Percentiles rank a stretch among this genome's conserved stretches.
Conservation (phyloP, 2,113 vertebrate species). For the Pangasianodon gigas region DNA sequence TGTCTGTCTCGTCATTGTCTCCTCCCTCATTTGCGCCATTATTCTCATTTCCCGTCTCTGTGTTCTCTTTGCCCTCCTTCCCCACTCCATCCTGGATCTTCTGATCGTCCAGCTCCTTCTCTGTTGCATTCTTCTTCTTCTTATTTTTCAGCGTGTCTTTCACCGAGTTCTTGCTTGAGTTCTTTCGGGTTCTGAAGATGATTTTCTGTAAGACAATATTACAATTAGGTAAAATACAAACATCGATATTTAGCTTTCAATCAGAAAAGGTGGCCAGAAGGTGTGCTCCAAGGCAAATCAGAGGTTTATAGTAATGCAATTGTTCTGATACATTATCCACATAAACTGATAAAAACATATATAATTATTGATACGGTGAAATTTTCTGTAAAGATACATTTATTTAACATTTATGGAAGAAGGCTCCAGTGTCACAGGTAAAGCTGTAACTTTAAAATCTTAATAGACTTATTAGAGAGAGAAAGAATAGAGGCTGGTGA, state of each 20-base stretch:
- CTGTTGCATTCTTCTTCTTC: conserved; percentile 66
- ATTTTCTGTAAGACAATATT: conserved; percentile 72
- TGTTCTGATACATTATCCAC: no score
- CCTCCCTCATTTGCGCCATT: conserved; percentile 31
- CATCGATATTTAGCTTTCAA: not conserved
- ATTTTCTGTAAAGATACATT: not conserved
- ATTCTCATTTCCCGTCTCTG: conserved; percentile 7
- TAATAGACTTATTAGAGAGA: not conserved
- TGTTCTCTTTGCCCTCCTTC: conserved; percentile 55
- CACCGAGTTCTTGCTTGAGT: conserved; percentile 74
- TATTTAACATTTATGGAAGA: no score
- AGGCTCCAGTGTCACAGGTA: no score
- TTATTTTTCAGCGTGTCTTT: conserved; percentile 72
- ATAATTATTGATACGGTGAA: not conserved
- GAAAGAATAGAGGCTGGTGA: not conserved
- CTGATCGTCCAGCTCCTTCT: conserved; percentile 64
- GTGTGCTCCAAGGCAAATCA: not conserved
- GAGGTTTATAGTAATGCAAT: no score
- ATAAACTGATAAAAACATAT: no score
- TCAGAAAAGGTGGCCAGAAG: conserved; percentile 51
- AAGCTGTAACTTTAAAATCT: no score
- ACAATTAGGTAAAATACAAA: not conserved
- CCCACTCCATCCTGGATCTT: conserved; percentile 61
- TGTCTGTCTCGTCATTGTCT: not conserved
- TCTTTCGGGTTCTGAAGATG: conserved; percentile 75